Evolutionary conservation across 2,113 vertebrate species (phyloP).

Genomic region (Pygoscelis adeliae): DNA sequence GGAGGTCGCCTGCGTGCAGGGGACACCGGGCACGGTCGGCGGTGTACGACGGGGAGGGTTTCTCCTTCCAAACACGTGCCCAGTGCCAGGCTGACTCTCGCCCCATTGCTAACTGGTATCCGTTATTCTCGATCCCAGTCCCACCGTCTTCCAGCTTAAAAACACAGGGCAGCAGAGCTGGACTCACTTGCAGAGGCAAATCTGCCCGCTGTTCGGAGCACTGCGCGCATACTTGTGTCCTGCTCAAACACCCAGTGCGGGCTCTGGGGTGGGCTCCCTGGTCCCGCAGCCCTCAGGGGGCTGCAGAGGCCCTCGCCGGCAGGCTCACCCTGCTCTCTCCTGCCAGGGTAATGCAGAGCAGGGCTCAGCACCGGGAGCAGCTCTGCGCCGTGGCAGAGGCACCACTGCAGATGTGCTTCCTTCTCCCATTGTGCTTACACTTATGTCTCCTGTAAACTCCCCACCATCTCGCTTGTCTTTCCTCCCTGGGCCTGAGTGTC

Average conservation of each 20-base stretch:
- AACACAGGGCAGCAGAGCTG: rapidly evolving
- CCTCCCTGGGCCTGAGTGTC: neutral
- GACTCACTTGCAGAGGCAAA: neutral
- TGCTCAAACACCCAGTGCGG: neutral
- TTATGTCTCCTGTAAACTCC: neutral
- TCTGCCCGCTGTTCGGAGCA: neutral
- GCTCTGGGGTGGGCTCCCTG: neutral
- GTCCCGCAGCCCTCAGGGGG: neutral
- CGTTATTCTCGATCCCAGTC: neutral
- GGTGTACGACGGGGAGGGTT: rapidly evolving
- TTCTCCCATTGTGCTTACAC: rapidly evolving
- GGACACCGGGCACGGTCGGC: neutral
- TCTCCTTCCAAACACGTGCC: no score
- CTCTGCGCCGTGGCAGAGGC: rapidly evolving
- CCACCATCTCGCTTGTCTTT: neutral
- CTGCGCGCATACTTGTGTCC: rapidly evolving
- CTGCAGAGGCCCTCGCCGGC: neutral
- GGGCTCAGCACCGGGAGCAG: neutral
- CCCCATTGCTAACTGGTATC: neutral
- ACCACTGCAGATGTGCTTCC: rapidly evolving
- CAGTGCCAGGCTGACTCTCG: neutral
- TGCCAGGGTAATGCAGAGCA: neutral
- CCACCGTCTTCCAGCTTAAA: neutral
- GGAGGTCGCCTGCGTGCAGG: neutral
- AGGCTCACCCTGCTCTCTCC: neutral